phyloP scores from a whole-genome alignment of 1,140 invertebrate genomes.

The Calliopsis andreniformis region DNA sequence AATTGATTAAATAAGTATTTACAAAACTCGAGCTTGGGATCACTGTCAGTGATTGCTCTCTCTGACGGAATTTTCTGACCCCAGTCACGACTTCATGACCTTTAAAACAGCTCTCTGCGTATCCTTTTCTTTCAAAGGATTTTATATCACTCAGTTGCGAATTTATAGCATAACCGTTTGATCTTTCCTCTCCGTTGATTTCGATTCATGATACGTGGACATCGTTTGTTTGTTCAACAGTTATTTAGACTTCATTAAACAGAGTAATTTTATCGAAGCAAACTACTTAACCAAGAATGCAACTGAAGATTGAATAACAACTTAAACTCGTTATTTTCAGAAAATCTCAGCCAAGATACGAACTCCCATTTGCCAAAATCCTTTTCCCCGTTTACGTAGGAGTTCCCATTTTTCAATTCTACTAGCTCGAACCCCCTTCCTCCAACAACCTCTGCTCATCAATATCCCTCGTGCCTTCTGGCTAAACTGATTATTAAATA shows the following conservation, averaged over 20 bases:
- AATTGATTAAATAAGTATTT: slow-evolving; percentile 34
- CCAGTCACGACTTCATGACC: background rate
- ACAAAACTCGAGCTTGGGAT: slow-evolving; percentile 14
- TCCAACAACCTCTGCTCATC: too few species aligned
- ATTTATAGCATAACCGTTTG: background rate
- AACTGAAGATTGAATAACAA: background rate
- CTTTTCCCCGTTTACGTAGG: too few species aligned
- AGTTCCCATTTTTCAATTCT: too few species aligned
- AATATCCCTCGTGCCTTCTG: too few species aligned
- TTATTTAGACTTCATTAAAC: background rate
- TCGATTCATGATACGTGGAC: background rate
- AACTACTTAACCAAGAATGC: background rate
- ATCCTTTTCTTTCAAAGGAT: background rate
- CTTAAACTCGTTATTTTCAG: background rate
- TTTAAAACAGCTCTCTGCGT: background rate
- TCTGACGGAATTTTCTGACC: background rate
- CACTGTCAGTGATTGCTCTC: background rate
- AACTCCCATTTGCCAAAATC: background rate
- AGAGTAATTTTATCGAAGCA: background rate
- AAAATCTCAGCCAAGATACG: background rate
- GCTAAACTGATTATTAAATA: too few species aligned
- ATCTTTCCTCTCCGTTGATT: background rate
- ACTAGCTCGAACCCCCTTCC: too few species aligned
- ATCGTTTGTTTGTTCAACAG: background rate
- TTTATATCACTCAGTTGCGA: background rate